phyloP scores from a whole-genome alignment of 2,797 vertebrate genomes.

The Heliangelus exortis region DNA sequence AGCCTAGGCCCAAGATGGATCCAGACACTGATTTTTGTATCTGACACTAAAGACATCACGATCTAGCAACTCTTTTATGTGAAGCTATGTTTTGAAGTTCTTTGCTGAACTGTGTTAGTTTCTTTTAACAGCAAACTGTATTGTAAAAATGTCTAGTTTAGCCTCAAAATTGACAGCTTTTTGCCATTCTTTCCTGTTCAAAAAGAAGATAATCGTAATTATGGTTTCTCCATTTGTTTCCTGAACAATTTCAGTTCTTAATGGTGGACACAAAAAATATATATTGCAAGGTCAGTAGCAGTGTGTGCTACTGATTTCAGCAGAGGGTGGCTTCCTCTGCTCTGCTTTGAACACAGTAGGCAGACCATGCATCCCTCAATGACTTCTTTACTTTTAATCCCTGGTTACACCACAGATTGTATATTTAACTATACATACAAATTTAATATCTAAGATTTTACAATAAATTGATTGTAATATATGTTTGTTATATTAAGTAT shows the following conservation, averaged over 20 bases:
- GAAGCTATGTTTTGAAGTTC: not conserved
- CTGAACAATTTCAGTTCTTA: not conserved
- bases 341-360: not conserved
- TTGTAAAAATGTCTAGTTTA: not conserved
- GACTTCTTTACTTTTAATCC: not conserved
- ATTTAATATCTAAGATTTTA: not conserved
- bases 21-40: not conserved
- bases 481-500: not conserved
- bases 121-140: not conserved
- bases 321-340: not conserved
- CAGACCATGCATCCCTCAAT: not conserved
- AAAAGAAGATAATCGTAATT: not conserved
- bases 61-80: not conserved
- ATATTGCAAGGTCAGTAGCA: rapidly evolving
- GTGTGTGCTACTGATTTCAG: not conserved
- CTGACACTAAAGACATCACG: not conserved
- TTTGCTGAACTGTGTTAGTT: not conserved
- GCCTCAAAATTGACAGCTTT: not conserved
- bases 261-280: not conserved
- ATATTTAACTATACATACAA: not conserved
- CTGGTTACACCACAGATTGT: not conserved
- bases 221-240: not conserved
- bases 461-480: not conserved
- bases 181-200: not conserved
- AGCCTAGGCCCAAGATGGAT: not conserved